Evolutionary conservation across 2,113 vertebrate species (phyloP).

Genomic region (Chelonoidis abingdonii): DNA sequence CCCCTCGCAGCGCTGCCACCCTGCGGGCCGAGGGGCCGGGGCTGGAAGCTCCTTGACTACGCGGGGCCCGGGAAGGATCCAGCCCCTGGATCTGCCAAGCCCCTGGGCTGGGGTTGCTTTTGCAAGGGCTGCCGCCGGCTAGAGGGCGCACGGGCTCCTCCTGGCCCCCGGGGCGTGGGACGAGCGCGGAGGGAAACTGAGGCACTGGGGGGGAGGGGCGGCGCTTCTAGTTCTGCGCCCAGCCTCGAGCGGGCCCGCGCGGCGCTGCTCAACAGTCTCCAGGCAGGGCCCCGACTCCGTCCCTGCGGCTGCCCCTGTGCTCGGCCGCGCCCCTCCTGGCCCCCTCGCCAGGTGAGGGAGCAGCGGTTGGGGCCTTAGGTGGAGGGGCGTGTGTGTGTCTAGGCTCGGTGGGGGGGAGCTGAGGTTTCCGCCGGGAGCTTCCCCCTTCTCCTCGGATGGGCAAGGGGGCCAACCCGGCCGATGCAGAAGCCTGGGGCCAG

Average conservation of each 20-base stretch:
- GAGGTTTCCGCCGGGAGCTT: too few species aligned
- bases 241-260: background rate
- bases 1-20: too few species aligned
- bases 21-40: too few species aligned
- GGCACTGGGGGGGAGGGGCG: accelerated
- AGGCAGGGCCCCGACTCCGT: background rate
- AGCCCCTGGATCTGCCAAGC: accelerated
- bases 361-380: accelerated
- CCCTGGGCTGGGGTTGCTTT: too few species aligned
- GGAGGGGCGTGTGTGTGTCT: background rate
- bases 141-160: too few species aligned
- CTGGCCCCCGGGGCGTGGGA: too few species aligned
- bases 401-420: accelerated
- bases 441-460: background rate
- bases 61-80: too few species aligned
- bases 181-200: background rate
- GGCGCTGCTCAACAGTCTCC: accelerated
- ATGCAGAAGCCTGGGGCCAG: too few species aligned
- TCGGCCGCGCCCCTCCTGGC: background rate
- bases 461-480: background rate
- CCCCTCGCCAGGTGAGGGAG: background rate
- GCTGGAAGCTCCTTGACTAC: too few species aligned
- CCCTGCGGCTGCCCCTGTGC: accelerated
- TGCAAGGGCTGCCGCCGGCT: too few species aligned
- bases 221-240: accelerated